Base-by-base conservation (phyloP, 2,888 invertebrate genomes). In the Cotesia congregata region DNA sequence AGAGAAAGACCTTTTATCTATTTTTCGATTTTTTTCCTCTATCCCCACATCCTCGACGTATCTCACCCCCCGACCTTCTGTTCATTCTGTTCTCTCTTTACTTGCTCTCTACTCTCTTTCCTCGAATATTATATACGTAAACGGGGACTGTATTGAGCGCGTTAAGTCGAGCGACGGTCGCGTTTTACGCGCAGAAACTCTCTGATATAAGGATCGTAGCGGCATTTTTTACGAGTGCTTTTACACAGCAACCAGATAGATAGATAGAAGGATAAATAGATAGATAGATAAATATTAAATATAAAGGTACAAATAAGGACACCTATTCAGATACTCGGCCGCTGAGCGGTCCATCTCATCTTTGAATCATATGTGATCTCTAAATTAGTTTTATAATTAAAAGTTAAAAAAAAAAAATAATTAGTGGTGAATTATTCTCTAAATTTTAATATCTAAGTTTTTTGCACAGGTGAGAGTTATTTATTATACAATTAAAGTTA, bases 71-170 rank as follows among this genome's bases (percentile, higher is more conserved):
- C 30, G 30, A 12, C 38, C 65, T 38, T 65, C 30, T 65, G 30
- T 65, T 6, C 20, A 20, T 30, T 30, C 30, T 30, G 30, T 30
- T 65, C 65, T 65, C 12, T 65, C 17, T n/a, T n/a, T n/a, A n/a
- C n/a, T 38, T 30, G 12, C 38, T 38, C 38, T 38, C 30, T 38
- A 30, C 65, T 65, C 65, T 65, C 65, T 65, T 30, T 65, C 38
- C 65, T 65, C 65, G 30, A 12, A 50, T 50, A 50, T 50, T 50
- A 50, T 6, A 50, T 12, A 50, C 50, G 50, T 50, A 12, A 50
- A 50, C 50, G 50, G 50, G 65, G 12, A 7, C 12, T 65, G 65
- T 65, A 65, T 65, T 65, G 65, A 65, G 38, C 65, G 65, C 65
- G 12, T 38, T 30, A 38, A 20, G 9, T 65, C 7, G 30, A 65